These are phyloP conservation scores for Heliconius charithonia DNA, from an alignment of 2,888 invertebrate species.

Conservation along the genomic window DNA sequence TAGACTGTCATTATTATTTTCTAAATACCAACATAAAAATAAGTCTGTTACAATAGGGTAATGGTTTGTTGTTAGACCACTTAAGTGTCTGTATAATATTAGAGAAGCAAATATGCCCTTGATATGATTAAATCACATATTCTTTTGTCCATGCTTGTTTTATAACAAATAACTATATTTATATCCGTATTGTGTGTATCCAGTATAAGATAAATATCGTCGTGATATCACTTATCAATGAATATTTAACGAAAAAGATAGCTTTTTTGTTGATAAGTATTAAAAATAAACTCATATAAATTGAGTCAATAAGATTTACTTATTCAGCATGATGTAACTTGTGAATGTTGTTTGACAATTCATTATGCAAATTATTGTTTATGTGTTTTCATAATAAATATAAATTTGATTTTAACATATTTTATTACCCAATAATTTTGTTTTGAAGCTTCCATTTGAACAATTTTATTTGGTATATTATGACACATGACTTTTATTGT, in stretches of 20 bases:
- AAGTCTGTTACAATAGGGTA: conserved; percentile 9
- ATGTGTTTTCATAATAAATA: not conserved
- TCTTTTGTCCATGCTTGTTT: not conserved
- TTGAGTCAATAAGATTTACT: not conserved
- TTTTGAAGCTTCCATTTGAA: not conserved
- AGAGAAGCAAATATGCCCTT: conserved; percentile 14
- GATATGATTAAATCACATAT: not conserved
- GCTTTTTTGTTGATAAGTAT: not conserved
- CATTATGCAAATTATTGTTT: not conserved
- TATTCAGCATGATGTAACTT: conserved; percentile 11
- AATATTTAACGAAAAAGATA: conserved; percentile 11
- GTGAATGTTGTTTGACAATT: not conserved
- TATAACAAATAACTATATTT: conserved; percentile 1
- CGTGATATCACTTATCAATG: conserved; percentile 15
- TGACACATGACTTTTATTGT: not conserved
- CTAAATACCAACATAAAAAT: not conserved
- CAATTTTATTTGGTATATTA: not conserved
- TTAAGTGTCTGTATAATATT: conserved; percentile 6
- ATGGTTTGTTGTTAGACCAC: conserved; percentile 9
- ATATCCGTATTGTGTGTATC: not conserved
- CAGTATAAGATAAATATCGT: conserved; percentile 3
- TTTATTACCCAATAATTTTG: not conserved
- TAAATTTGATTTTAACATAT: not conserved
- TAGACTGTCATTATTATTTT: not conserved
- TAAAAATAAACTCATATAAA: not conserved